Conservation (phyloP, 2,888 invertebrate species). For the Drosophila sordidula region DNA sequence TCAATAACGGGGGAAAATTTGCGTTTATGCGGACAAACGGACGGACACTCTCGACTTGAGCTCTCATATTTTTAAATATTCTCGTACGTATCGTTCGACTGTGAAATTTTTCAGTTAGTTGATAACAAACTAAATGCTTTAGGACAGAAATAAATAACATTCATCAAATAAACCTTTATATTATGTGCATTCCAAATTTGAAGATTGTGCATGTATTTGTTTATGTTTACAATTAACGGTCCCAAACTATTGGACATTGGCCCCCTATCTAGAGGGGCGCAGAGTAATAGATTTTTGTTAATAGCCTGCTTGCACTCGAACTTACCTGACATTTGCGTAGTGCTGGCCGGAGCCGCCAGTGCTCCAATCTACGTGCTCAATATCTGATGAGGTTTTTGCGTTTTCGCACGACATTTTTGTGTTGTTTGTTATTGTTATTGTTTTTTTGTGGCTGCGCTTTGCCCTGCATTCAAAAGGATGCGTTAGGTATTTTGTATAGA, state of each 20-base stretch:
- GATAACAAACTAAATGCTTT: no score
- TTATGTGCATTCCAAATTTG: not conserved
- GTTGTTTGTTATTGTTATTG: constrained; percentile 18
- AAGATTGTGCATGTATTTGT: not conserved
- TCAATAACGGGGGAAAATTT: no score
- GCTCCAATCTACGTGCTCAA: constrained; percentile 89
- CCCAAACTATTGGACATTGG: constrained; percentile 32
- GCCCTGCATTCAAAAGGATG: constrained; percentile 50
- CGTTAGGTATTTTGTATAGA: constrained; percentile 21
- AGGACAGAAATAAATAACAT: no score
- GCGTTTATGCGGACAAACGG: no score
- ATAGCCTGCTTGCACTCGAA: constrained; percentile 10
- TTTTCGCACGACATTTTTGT: constrained; percentile 88
- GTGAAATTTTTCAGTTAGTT: not conserved
- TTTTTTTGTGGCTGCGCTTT: constrained; percentile 18
- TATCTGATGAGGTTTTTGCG: constrained; percentile 89
- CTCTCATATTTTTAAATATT: no score
- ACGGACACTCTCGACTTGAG: no score
- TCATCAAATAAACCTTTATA: not conserved
- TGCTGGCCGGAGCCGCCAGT: constrained; percentile 84
- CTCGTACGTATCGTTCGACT: not conserved
- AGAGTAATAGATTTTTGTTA: constrained; percentile 20
- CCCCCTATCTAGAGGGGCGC: constrained; percentile 2
- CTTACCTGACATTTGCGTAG: constrained; percentile 84
- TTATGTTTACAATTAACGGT: constrained; percentile 18